Evolutionary conservation across 2,113 vertebrate species (phyloP).

Genomic region (Clinocottus analis): DNA sequence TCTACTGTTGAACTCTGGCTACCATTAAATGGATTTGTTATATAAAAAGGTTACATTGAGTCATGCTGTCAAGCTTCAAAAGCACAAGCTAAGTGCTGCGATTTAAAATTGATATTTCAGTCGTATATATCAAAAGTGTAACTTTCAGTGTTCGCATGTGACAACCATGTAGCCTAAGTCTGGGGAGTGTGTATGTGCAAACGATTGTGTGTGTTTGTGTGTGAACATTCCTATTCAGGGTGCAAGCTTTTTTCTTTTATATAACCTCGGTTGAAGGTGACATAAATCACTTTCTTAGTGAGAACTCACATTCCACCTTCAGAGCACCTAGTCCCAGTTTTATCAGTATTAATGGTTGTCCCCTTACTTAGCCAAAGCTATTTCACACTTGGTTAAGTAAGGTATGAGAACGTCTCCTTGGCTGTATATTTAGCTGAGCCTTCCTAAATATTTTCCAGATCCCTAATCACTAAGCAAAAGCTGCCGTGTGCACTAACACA

Average conservation of each 20-base stretch:
- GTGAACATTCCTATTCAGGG: constrained; percentile 43
- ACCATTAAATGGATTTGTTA: not conserved
- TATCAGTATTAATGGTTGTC: constrained; percentile 88
- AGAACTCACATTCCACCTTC: constrained; percentile 84
- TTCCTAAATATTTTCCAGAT: constrained; percentile 82
- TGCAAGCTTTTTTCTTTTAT: constrained; percentile 58
- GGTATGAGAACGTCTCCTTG: constrained; percentile 82
- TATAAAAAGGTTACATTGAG: not conserved
- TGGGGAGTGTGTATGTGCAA: constrained; percentile 10
- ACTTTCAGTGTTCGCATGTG: constrained; percentile 17
- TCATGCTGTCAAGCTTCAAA: not conserved
- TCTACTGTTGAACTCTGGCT: not conserved
- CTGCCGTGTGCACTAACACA: constrained; percentile 68
- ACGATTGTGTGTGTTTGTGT: not conserved
- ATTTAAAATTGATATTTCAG: not conserved
- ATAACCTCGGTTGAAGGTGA: constrained; percentile 81
- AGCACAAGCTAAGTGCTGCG: not conserved
- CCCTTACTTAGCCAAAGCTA: constrained; percentile 86
- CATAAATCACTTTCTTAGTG: constrained; percentile 85
- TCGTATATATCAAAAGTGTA: constrained; percentile 6
- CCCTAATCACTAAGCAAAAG: constrained; percentile 77
- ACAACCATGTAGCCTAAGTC: constrained; percentile 13
- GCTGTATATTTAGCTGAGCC: constrained; percentile 79
- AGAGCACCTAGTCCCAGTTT: constrained; percentile 82
- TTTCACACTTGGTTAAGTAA: constrained; percentile 87